Evolutionary conservation across 1,140 invertebrate species (phyloP), one percentile per base, ranked within the genome.

Genomic region (Eubasilissa regina): DNA sequence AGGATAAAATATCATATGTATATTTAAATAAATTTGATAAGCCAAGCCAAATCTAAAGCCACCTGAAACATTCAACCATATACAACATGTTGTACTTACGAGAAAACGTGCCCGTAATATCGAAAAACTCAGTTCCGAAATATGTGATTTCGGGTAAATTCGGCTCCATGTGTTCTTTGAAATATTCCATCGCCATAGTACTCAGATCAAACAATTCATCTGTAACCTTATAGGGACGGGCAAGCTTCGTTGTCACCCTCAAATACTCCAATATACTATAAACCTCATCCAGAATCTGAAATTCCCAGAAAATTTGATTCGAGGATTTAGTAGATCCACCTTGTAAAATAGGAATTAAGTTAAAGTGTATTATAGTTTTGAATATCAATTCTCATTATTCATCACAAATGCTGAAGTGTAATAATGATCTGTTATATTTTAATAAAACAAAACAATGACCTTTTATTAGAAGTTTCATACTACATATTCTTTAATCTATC

Each of bases 171-270:
- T 94, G 93, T 87, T 97, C 96, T 86, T 96, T 96, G 84, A 97
- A 97, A 87, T 96, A 97, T 87, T 97, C 95, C 95, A 97, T 96
- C 25, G 96, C 95, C 95, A 97, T 97, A 21, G 95, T 96, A 43
- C 95, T 96, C 66, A 97, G 89, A 90, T 97, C 96, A 89, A 96
- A 97, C n/a, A 97, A 88, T 87, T 97, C 95, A 88, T 97, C 96
- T 8, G 95, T 97, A 51, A 97, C 95, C 89, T 96, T 96, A 85
- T 95, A 96, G 64, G 95, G 95, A 83, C 94, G 91, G 78, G 93
- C 93, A 80, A 96, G 86, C 86, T 94, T 95, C 15, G 94, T 93
- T 82, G 95, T 95, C 81, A 93, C 93, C 89, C 94, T 94, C 80
- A 97, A 92, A 86, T 96, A 96, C 83, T 93, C 91, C 78, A 97